phyloP scores from a whole-genome alignment of 2,797 vertebrate species.

The Cygnus olor region DNA sequence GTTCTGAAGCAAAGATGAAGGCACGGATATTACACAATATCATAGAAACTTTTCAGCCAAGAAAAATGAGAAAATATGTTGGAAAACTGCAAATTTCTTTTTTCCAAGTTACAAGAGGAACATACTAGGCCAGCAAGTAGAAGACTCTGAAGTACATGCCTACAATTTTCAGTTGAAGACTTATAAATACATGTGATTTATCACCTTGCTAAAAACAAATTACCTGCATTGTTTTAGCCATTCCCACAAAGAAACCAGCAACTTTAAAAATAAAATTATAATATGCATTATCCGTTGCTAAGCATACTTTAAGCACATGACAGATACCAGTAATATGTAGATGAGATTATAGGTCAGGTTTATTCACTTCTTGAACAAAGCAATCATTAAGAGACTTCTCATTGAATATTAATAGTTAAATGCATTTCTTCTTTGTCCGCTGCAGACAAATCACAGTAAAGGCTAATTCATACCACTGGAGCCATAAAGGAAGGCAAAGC shows the following conservation, averaged over 20 bases:
- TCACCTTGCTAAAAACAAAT: background rate
- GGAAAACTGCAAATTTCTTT: background rate
- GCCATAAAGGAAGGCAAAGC: background rate
- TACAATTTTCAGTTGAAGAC: background rate
- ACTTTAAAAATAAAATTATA: background rate
- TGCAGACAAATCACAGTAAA: background rate
- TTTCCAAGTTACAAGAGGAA: background rate
- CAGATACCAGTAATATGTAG: background rate
- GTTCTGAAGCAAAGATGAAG: background rate
- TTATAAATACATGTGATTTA: background rate
- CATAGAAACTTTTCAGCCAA: background rate
- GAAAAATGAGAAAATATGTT: background rate
- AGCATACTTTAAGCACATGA: background rate
- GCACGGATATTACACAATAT: rapidly evolving
- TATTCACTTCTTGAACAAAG: background rate
- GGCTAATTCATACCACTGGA: rapidly evolving
- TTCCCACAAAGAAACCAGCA: rapidly evolving
- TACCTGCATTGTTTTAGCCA: background rate
- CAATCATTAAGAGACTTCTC: background rate
- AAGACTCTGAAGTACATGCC: background rate
- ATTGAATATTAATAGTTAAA: background rate
- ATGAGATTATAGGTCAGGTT: background rate
- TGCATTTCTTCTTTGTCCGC: background rate
- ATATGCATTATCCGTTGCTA: background rate
- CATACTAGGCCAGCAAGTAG: rapidly evolving